These are phyloP conservation scores for Ormyrus thymus DNA, from an alignment of 2,888 invertebrate genomes.

Conservation along the genomic window DNA sequence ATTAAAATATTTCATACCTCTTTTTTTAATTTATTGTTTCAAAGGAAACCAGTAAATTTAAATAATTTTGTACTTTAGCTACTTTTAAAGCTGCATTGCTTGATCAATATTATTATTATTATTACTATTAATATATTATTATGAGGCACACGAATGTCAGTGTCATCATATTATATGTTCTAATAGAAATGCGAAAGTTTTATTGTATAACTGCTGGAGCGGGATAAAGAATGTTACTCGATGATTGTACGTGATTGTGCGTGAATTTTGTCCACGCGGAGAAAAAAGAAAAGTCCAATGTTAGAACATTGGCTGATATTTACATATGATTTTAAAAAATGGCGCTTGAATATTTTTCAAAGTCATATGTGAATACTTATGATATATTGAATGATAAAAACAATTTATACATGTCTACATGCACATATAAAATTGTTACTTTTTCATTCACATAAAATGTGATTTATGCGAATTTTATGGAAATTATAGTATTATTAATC, in stretches of 20 bases:
- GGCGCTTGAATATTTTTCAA: neutral
- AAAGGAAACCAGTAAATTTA: too few relatives aligned
- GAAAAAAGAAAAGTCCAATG: slow-evolving; percentile 4
- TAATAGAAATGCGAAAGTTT: slow-evolving; percentile 16
- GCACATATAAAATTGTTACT: neutral
- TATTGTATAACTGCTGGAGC: slow-evolving; percentile 1
- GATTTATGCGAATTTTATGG: slow-evolving; percentile 19
- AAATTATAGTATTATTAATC: slow-evolving; percentile 31
- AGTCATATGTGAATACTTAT: slow-evolving; percentile 34
- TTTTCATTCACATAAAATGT: neutral
- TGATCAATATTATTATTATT: slow-evolving; percentile 15
- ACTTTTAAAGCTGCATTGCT: slow-evolving; percentile 22
- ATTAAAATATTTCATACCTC: too few relatives aligned
- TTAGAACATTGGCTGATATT: neutral
- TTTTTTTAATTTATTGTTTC: too few relatives aligned
- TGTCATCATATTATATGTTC: slow-evolving; percentile 1
- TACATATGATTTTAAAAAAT: slow-evolving; percentile 4
- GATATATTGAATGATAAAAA: slow-evolving; percentile 16
- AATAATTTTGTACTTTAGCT: neutral
- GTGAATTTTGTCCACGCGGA: neutral
- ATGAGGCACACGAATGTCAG: neutral
- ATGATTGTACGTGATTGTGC: slow-evolving; percentile 29
- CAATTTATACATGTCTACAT: slow-evolving; percentile 9
- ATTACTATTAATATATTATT: slow-evolving; percentile 17
- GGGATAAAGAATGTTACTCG: slow-evolving; percentile 12